Percentiles rank a stretch among this genome's conserved stretches.
Conservation (phyloP, 2,113 vertebrate species). For the Paramormyrops kingsleyae region DNA sequence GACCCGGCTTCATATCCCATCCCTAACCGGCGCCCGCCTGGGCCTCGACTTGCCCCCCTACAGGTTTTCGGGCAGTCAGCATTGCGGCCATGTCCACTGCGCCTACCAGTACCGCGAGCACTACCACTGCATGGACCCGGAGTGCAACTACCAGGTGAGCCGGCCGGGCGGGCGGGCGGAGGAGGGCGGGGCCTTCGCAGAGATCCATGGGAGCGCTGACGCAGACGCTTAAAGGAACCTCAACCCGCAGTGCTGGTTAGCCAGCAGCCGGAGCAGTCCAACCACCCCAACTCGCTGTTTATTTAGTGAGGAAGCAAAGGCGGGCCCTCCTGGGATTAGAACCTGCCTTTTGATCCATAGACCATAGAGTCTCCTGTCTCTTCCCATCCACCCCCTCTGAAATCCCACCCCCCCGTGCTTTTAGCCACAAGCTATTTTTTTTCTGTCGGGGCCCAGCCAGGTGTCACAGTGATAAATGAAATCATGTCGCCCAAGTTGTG, state of each 20-base stretch:
- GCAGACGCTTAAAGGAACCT: background rate
- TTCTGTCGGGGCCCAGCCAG: background rate
- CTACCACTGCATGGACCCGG: constrained; percentile 97
- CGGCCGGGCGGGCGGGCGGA: constrained; percentile 24
- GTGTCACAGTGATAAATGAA: constrained; percentile 35
- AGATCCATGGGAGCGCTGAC: background rate
- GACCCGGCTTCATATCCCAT: background rate
- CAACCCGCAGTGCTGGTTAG: background rate
- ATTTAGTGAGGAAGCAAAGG: background rate
- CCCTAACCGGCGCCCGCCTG: constrained; percentile 16
- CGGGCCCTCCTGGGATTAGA: background rate
- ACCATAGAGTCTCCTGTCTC: background rate
- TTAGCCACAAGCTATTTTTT: background rate
- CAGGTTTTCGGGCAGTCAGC: constrained; percentile 98
- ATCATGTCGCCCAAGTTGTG: constrained; percentile 23
- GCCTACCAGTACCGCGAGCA: constrained; percentile 98
- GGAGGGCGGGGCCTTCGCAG: background rate
- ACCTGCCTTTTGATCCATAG: background rate
- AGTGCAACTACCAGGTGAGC: constrained; percentile 98
- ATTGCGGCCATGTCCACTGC: constrained; percentile 96
- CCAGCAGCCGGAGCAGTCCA: background rate
- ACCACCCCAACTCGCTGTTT: background rate
- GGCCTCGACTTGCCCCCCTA: constrained; percentile 20
- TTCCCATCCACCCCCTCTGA: background rate
- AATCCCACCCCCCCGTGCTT: background rate